A percentile compares a stretch with the other conserved stretches of the same genome.
Evolutionary conservation across 2,888 invertebrate genomes (phyloP).

Genomic region (Ellobium chinense): DNA sequence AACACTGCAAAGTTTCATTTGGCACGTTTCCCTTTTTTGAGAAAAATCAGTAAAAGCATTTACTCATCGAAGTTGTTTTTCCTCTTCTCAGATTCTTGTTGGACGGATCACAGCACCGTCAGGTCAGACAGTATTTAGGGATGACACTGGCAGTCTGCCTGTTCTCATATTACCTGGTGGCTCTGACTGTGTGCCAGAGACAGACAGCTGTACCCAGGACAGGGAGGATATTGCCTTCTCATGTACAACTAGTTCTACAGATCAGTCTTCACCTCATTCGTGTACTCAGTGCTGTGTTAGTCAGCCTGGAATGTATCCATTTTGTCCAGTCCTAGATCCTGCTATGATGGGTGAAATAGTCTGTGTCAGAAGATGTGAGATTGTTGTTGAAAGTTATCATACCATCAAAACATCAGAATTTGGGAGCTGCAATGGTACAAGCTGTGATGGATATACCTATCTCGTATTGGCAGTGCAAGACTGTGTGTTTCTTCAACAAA

Average conservation of each 20-base stretch:
- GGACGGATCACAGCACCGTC: background rate
- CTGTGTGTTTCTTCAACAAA: background rate
- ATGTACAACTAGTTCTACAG: background rate
- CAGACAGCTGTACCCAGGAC: background rate
- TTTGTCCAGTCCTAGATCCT: constrained; percentile 20
- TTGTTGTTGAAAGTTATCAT: constrained; percentile 2
- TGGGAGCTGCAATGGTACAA: background rate
- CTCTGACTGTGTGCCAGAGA: background rate
- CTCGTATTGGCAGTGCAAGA: constrained; percentile 13
- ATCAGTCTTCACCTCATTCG: background rate
- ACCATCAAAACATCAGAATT: background rate
- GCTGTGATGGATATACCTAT: background rate
- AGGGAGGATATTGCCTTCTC: background rate
- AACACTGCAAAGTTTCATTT: no score
- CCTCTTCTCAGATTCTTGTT: background rate
- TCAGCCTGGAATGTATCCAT: background rate
- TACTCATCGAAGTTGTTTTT: background rate
- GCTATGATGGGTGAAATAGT: background rate
- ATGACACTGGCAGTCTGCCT: background rate
- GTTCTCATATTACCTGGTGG: background rate
- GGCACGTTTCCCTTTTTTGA: no score
- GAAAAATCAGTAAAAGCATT: no score
- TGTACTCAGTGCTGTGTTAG: constrained; percentile 9
- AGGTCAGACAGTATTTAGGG: background rate
- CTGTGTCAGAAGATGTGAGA: constrained; percentile 12